Base-by-base conservation (phyloP, 2,888 invertebrate species). In the Caradrina kadenii region DNA sequence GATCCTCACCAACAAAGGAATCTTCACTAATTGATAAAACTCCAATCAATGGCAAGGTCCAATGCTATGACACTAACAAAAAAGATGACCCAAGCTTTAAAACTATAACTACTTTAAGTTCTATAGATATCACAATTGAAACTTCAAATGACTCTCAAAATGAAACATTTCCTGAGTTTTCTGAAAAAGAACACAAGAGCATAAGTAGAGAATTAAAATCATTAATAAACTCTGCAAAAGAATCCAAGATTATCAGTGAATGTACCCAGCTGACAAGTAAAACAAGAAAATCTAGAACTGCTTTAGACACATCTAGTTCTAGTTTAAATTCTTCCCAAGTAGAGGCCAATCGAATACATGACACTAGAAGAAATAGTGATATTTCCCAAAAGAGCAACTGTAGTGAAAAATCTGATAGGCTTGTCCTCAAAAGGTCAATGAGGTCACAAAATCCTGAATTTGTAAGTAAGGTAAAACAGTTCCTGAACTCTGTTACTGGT, bases 391-490 rank as follows among this genome's bases (percentile, higher is more conserved):
- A 90, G 60, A 94, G 93, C 75, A 93, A 87, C 72, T 87, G 90
- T 49, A 94, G 94, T 86, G 95, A 93, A 68, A 92, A 92, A 65
- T 92, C 94, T 15, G 94, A 94, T 7, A 94, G 89, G 68, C 69
- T 86, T 17, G 65, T 79, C 6, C 74, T 88, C 2, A 95, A 95
- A 80, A 87, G 96, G 61, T 96, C 97, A 68, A 96, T 97, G 96
- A 93, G 97, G 65, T 97, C 97, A 10, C 97, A 97, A 86, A 97
- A 97, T 83, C 96, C 96, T 13, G 97, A 97, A 58, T 97, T 97
- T 93, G 96, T 96, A 0, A 94, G 94, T 77, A 97, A 97, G 87
- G 97, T 97, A 63, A 96, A 96, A 79, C 96, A 96, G 79, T 97
- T 97, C 84, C 88, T 97, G 15, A 96, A 96, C 84, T 96, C 96